Conservation (phyloP, 92 coral and sea anemone genomes). For the Montipora capitata region DNA sequence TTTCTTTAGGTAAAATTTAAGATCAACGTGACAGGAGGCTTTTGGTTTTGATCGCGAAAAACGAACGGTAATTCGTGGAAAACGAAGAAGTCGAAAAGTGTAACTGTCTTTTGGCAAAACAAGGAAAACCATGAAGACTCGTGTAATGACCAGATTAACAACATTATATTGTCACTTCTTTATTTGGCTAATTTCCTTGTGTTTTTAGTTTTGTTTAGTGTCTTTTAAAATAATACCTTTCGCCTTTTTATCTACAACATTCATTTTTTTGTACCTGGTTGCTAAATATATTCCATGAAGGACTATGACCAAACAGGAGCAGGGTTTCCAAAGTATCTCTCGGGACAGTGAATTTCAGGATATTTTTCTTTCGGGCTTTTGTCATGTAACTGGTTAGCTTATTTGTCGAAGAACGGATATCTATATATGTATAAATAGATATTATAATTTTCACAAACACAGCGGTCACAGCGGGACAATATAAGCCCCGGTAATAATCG, state of each 20-base stretch:
- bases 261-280: too few relatives aligned
- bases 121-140: background rate
- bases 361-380: background rate
- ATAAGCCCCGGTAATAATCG: background rate
- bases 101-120: background rate
- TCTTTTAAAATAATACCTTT: conserved; percentile 6
- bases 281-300: too few relatives aligned
- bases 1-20: too few relatives aligned
- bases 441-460: background rate
- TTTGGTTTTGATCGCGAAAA: background rate
- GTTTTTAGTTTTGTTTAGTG: background rate
- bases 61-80: background rate
- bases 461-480: background rate
- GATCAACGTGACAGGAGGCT: background rate
- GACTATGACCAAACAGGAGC: too few relatives aligned
- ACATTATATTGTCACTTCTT: conserved; percentile 6
- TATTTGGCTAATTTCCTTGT: background rate
- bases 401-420: background rate
- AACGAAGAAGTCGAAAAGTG: background rate
- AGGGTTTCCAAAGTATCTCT: background rate
- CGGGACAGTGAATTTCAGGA: background rate
- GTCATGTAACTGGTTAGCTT: conserved; percentile 24
- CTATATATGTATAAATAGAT: background rate
- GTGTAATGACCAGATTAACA: background rate
- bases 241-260: too few relatives aligned